Evolutionary conservation across 2,113 vertebrate genomes (phyloP), one percentile per base, ranked within the genome.

Genomic region (Heterotis niloticus): DNA sequence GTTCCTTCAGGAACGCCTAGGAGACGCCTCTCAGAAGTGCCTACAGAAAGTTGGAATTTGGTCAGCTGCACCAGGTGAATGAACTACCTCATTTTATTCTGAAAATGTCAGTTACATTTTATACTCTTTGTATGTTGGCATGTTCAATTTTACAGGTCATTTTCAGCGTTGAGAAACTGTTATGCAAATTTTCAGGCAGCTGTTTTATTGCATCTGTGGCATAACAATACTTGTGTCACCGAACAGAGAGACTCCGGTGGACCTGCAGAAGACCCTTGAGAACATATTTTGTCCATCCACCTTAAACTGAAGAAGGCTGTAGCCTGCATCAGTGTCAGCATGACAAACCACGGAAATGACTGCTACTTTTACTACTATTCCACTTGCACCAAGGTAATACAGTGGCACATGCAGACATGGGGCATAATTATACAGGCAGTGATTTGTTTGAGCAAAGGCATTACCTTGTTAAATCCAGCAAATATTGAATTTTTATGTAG

Each of bases 301-400:
- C 59, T n/a, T 76, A 74, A 64, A 77, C 62, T 76, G 34, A 78
- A 7, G 44, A 74, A 70, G 57, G 12, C 20, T 23, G 24, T 62
- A 51, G n/a, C 60, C 68, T 51, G 20, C 29, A 78, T 78, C 81
- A 77, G 81, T 75, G 29, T 78, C 85, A 89, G 78, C 81, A 99
- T 99, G 96, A 91, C 92, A 82, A 94, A 92, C 83, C 89, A 95
- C 89, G 95, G 96, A 88, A 94, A 98, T 67, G 97, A 99, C 88
- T 99, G 97, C 93, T 99, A 98, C 88, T 99, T 98, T 88, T 99
- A 88, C 82, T 99, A 96, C 91, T 99, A 99, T 85, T 99, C 97
- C 52, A 97, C 93, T 0, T 99, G 97, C 84, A 87, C 90, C 64
- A 99, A 98, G 93, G 97, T 95, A 85, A 75, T 20, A 4, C 5